Evolutionary conservation across 2,797 vertebrate genomes (phyloP).

Genomic region (Lerista edwardsae): DNA sequence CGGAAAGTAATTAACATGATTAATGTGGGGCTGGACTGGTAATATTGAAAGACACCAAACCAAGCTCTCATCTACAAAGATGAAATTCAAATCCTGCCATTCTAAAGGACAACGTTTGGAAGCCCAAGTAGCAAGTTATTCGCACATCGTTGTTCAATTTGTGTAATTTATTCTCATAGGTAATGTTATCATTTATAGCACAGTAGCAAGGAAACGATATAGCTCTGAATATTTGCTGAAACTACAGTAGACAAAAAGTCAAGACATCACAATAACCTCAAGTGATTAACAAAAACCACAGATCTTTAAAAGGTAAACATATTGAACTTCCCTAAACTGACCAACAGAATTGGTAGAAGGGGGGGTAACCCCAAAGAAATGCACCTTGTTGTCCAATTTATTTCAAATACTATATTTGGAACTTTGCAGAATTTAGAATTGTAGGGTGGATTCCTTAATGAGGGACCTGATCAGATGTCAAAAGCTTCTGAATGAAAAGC

Average conservation of each 20-base stretch:
- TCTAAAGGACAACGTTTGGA: not conserved
- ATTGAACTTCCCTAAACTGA: not conserved
- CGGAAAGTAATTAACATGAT: constrained; percentile 56
- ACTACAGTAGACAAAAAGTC: not conserved
- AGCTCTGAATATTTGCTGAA: not conserved
- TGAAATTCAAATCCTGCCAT: not conserved
- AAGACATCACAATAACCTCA: not conserved
- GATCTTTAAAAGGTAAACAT: not conserved
- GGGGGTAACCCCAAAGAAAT: not conserved
- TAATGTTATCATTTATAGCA: not conserved
- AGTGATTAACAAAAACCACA: not conserved
- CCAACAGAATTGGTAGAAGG: not conserved
- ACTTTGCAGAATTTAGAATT: not conserved
- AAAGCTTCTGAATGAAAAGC: constrained; percentile 16
- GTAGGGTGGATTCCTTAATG: not conserved
- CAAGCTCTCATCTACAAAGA: not conserved
- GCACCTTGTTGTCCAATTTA: not conserved
- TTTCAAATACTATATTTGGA: not conserved
- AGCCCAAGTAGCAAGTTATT: not conserved
- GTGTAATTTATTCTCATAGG: not conserved
- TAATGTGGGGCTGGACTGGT: constrained; percentile 49
- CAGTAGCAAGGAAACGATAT: too few species aligned
- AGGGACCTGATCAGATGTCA: constrained; percentile 14
- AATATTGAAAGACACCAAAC: not conserved
- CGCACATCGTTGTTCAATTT: not conserved